Base-by-base conservation (phyloP, 2,113 vertebrate genomes). In the Trichechus manatus region DNA sequence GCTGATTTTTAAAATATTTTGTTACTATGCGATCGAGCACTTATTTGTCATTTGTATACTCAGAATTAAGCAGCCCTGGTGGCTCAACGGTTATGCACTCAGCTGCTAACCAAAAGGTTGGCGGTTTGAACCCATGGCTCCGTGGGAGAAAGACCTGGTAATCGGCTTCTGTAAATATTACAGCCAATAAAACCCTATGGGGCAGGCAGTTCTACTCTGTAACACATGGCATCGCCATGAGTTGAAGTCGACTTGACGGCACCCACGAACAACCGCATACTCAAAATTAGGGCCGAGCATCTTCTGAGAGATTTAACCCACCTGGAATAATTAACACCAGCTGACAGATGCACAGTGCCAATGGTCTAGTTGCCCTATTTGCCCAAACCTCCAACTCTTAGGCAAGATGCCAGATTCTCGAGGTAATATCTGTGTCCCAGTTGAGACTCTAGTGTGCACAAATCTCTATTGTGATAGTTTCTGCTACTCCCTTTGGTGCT, bases 401-500 rank as follows among this genome's bases (percentile, higher is more conserved):
- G 91, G 56, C 91, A 91, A 82, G 86, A 44, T 61, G 89, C 72
- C 63, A 88, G 33, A 97, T 79, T 89, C n/a, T 92, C 39, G 82
- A 95, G 79, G 68, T 94, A 91, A 63, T 75, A 59, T 80, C 66
- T 61, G 17, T 61, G 33, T 91, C 63, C 63, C 87, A 79, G 39
- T 4, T 86, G 86, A 95, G 47, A 79, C 33, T 82, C 66, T 90
- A 23, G 17, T 92, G 14, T 81, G 44, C 31, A 81, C 31, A 96
- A 70, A 95, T 87, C 53, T 89, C 92, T 95, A 66, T 87, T 87
- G 63, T 84, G 79, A 96, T 70, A 96, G 77, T 47, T 87, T 68
- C 44, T 53, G 68, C 33, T 56, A 15, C 13, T 97, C 29, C 74
- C 63, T 93, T 86, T 84, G 68, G 47, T 81, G 39, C 79, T 79